Base-by-base conservation (phyloP, 2,113 vertebrate genomes). In the Glaucomys volans region DNA sequence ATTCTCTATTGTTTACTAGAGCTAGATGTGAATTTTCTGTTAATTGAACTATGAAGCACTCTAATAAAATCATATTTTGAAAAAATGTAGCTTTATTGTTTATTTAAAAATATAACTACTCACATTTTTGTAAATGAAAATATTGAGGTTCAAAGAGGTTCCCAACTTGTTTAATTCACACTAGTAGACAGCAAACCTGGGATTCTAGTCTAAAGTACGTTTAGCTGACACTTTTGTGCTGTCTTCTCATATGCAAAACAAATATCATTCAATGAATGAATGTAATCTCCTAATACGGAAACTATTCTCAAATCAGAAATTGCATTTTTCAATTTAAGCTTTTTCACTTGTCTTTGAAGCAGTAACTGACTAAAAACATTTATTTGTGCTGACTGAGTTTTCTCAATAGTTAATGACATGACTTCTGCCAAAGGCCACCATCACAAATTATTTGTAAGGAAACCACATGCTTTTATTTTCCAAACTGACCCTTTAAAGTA, bases 381-480 rank as follows among this genome's bases (percentile, higher is more conserved):
- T 94, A 94, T 88, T 93, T 74, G 12, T 62, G 74, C 5, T 52
- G 90, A 94, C 26, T 94, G 54, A 91, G 67, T 91, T 96, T 94
- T 90, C 66, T 24, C 18, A 26, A 44, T 50, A 85, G 14, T 84
- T 96, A 77, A 85, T 77, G 52, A 52, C 37, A 92, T 90, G 50
- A 40, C 17, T 93, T 86, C 74, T 85, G 71, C 24, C 81, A 93
- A 97, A 92, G 94, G 87, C 69, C 28, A 84, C 66, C 77, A 86
- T 79, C 30, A 66, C n/a, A 94, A 93, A 90, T 92, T 95, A 94
- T 94, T 72, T 95, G 40, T 93, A 87, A 93, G 93, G 30, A 40
- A 20, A 85, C n/a, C 64, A 81, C 71, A 80, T 59, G 57, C 24
- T 59, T 90, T 94, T 95, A 93, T 95, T 95, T 95, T 83, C 66